These are phyloP conservation scores for Cariama cristata DNA, from an alignment of 2,113 vertebrate species.

Conservation along the genomic window DNA sequence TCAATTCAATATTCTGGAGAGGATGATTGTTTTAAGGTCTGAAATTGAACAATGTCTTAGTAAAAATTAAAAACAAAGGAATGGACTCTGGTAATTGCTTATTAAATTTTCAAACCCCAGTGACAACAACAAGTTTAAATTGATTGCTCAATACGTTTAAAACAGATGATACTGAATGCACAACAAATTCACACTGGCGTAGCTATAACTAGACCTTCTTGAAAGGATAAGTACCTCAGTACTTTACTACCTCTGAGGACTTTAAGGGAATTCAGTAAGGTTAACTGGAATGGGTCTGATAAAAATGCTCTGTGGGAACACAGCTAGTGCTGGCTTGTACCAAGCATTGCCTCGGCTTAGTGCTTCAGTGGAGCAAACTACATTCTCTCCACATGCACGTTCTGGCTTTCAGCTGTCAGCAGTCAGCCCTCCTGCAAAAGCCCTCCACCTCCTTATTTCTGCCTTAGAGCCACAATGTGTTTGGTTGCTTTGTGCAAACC, in stretches of 20 bases:
- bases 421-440: neutral
- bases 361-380: neutral
- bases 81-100: conserved; percentile 77
- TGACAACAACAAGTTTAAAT: conserved; percentile 82
- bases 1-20: conserved; percentile 74
- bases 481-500: neutral
- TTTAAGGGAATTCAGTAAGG: conserved; percentile 42
- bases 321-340: neutral
- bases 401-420: neutral
- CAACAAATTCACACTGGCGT: neutral
- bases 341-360: neutral
- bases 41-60: conserved; percentile 68
- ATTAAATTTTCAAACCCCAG: conserved; percentile 78
- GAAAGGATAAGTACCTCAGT: conserved; percentile 35
- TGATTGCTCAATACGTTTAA: conserved; percentile 74
- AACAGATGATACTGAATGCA: conserved; percentile 44
- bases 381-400: no score
- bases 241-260: conserved; percentile 32
- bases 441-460: neutral
- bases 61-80: conserved; percentile 79
- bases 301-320: neutral
- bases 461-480: neutral
- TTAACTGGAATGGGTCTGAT: neutral
- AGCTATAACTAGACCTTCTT: conserved; percentile 40
- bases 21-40: conserved; percentile 70